Evolutionary conservation across 2,797 vertebrate genomes (phyloP), one percentile per base, ranked within the genome.

Genomic region (Mus minutoides): DNA sequence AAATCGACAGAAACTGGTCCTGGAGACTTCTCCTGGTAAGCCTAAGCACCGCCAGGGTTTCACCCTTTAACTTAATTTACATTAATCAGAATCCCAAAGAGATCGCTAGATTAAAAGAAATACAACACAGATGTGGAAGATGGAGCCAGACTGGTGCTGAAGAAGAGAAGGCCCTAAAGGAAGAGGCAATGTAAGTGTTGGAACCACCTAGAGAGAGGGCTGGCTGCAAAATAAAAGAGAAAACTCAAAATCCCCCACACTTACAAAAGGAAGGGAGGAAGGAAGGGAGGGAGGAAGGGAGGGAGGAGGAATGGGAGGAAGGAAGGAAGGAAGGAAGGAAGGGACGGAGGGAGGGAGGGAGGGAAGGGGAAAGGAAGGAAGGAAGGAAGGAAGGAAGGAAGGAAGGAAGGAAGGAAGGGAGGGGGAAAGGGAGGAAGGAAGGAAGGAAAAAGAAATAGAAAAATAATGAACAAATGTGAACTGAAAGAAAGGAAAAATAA

Each of bases 301-400:
- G 75, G 21, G 46, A 4, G 21, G 17, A 7, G 3, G n/a, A n/a
- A n/a, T n/a, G 19, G 21, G 0, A 71, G 2, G 2, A 8, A 1
- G 75, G 21, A 52, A 4, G 21, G 2, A 5, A 16, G 0, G 1
- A 4, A 1, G 75, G 13, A 58, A 2, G 21, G 16, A 43, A 40
- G 16, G 24, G 0, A 62, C 1, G 26, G 31, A 13, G 4, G 40
- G 69, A 22, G 3, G 40, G 12, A 31, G 29, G 29, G 49, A 4
- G 22, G 24, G 0, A 62, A 2, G n/a, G n/a, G n/a, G 2, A 5
- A 62, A 1, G 1, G 5, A 13, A 14, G 0, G 1, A 16, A 1
- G 73, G 16, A 58, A 2, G 16, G 16, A 43, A 26, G 31, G 46
- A 1, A 54, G 19, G 21, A 0, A 71, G 2, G 2, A 8, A 1